Conservation (phyloP, 2,888 invertebrate species). For the Therioaphis trifolii region DNA sequence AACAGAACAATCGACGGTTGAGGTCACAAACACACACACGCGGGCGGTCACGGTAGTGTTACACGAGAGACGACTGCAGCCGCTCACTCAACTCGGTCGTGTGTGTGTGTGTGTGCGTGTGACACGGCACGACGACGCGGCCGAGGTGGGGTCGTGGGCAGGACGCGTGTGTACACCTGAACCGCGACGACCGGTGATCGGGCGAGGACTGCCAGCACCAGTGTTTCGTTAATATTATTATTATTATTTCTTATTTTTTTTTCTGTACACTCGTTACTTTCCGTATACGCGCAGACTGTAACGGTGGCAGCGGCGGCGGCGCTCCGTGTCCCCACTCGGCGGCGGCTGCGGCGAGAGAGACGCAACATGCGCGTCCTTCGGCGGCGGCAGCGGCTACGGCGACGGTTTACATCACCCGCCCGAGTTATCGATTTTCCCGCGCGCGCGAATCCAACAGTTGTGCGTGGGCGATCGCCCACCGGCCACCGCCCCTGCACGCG, state of each 20-base stretch:
- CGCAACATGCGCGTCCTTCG: constrained; percentile 55
- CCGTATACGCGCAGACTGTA: too few relatives aligned
- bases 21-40: too few relatives aligned
- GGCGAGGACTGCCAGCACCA: background rate
- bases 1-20: too few relatives aligned
- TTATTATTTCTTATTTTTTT: background rate
- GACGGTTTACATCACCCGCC: background rate
- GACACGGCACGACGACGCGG: background rate
- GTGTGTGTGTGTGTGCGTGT: too few relatives aligned
- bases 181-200: constrained; percentile 44
- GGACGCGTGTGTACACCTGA: background rate
- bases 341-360: background rate
- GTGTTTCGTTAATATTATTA: too few relatives aligned
- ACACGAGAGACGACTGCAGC: too few relatives aligned
- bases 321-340: background rate
- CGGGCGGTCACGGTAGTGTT: too few relatives aligned
- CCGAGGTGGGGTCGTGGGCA: too few relatives aligned
- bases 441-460: constrained; percentile 56
- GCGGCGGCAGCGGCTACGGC: background rate
- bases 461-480: constrained; percentile 41
- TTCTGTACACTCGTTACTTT: background rate
- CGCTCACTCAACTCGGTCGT: too few relatives aligned
- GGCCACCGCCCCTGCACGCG: background rate
- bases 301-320: background rate
- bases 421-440: constrained; percentile 53